Evolutionary conservation across 2,797 vertebrate species (phyloP).

Genomic region (Mareca strepera): DNA sequence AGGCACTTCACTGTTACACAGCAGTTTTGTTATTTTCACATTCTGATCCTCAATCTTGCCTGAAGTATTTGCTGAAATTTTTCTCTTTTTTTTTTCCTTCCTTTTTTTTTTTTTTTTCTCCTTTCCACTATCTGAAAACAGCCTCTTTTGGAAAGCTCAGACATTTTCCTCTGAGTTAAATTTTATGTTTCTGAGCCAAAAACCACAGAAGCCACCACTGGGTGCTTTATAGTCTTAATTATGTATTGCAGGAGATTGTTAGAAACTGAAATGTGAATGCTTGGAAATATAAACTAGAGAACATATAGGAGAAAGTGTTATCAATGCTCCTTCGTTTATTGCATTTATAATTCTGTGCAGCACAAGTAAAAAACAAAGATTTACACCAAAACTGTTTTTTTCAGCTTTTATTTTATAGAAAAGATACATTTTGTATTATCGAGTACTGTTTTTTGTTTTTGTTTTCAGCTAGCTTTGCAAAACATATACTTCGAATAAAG

Average conservation of each 20-base stretch:
- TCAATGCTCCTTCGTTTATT: neutral
- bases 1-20: neutral
- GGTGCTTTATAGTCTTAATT: conserved; percentile 46
- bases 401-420: neutral
- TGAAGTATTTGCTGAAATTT: neutral
- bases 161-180: neutral
- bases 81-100: neutral
- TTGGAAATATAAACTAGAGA: neutral
- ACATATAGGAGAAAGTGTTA: neutral
- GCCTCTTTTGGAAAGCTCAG: conserved; percentile 11
- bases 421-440: neutral
- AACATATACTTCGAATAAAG: neutral
- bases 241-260: neutral
- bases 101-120: neutral
- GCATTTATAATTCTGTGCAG: neutral
- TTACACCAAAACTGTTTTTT: neutral
- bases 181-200: conserved; percentile 46
- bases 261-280: conserved; percentile 19
- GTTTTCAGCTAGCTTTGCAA: neutral
- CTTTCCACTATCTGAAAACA: neutral
- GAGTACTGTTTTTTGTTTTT: neutral
- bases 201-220: conserved; percentile 16
- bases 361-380: neutral
- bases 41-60: neutral
- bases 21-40: neutral